Base-by-base conservation (phyloP, 2,888 invertebrate species). In the Rhagonycha lutea region DNA sequence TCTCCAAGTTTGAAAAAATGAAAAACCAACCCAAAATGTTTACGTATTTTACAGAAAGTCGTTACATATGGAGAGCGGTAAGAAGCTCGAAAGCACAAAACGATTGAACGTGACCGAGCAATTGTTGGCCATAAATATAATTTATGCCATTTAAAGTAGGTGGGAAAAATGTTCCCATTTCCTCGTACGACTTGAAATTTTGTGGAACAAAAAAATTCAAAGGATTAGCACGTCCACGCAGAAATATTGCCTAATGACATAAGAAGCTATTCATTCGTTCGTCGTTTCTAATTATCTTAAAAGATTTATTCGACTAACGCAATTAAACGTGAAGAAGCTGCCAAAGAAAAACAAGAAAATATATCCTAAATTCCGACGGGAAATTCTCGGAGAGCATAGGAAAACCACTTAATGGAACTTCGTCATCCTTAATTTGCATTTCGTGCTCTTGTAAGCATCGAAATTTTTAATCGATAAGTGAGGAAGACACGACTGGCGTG, bases 231-330 rank as follows among this genome's bases (percentile, higher is more conserved):
- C 47, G 47, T 47, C 47, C 47, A 47, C n/a, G 47, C 47, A 47
- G 47, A 47, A 47, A 47, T 47, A 68, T 72, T 60, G 24, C 72
- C 26, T 72, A 72, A 72, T 72, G 61, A 72, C 61, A 68, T 72
- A 18, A 72, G 68, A 68, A 28, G 67, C 14, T 72, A 68, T 72
- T 72, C 47, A 14, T 26, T 29, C 32, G 18, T 23, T 65, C 72
- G 70, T 72, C 72, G 68, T 29, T 72, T 29, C 61, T 72, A 72
- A 72, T 72, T 72, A 68, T 72, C 68, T 72, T 72, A 72, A 14
- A 62, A 72, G 72, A 72, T 72, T 72, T 72, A 72, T 72, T 72
- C 72, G 61, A n/a, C 61, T 72, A 72, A 72, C 68, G 72, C 68
- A 72, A 72, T 72, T 72, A 72, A 68, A 72, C 12, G 68, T 28